Conservation (phyloP, 2,888 invertebrate species). For the Crepidodera aurea region DNA sequence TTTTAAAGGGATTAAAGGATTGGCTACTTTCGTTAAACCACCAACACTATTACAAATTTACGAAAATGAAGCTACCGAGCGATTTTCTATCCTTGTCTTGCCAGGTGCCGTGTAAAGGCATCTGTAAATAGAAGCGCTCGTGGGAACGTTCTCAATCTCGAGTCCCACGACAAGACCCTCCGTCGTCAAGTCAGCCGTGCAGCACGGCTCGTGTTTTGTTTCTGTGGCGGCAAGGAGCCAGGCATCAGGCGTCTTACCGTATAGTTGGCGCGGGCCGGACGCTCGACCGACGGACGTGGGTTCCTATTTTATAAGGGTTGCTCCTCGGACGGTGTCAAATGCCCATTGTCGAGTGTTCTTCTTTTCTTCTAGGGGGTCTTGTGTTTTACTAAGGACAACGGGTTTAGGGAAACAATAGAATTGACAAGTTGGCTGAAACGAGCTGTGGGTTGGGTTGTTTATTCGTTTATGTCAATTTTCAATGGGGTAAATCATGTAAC, state of each 20-base stretch:
- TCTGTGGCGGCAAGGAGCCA: constrained; percentile 37
- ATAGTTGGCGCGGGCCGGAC: constrained; percentile 47
- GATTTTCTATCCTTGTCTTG: constrained; percentile 30
- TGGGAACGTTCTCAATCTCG: constrained; percentile 49
- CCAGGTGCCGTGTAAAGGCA: constrained; percentile 49
- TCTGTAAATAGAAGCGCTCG: constrained; percentile 47
- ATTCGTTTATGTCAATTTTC: no score
- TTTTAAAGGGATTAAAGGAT: no score
- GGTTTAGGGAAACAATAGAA: neutral
- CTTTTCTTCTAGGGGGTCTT: neutral
- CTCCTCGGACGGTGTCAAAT: neutral
- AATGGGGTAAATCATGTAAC: no score
- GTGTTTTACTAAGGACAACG: neutral
- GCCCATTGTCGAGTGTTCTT: neutral
- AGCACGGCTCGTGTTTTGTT: constrained; percentile 46
- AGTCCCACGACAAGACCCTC: constrained; percentile 49
- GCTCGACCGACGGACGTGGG: constrained; percentile 42
- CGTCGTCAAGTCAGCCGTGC: constrained; percentile 39
- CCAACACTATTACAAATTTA: neutral
- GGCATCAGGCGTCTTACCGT: constrained; percentile 11
- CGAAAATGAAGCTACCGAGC: constrained; percentile 9
- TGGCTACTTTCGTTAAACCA: no score
- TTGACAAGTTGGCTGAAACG: neutral
- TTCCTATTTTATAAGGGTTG: constrained; percentile 35
- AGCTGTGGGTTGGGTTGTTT: neutral